Percentiles rank a stretch among this genome's conserved stretches.
phyloP scores from a whole-genome alignment of 2,888 invertebrate species.

The Myopa tessellatipennis region DNA sequence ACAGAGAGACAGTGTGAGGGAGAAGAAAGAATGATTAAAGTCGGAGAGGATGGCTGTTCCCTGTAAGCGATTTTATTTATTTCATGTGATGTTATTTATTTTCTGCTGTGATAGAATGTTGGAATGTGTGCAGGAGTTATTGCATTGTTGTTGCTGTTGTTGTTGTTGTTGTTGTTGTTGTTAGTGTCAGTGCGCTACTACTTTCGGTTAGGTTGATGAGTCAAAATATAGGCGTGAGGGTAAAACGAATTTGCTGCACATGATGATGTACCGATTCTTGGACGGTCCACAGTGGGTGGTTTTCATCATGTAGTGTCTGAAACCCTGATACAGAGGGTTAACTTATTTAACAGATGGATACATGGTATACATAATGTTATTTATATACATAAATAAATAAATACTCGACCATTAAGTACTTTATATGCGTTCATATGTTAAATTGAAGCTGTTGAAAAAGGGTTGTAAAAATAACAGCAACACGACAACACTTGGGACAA shows the following conservation, averaged over 20 bases:
- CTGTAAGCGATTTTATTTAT: slow-evolving; percentile 15
- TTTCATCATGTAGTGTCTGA: background rate
- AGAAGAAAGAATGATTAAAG: background rate
- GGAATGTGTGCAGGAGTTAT: slow-evolving; percentile 12
- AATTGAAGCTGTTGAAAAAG: too few species aligned
- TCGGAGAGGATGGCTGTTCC: background rate
- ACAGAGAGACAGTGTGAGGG: background rate
- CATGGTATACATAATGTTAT: too few species aligned
- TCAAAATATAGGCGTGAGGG: background rate
- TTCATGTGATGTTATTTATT: slow-evolving; percentile 35
- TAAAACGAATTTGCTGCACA: slow-evolving; percentile 2
- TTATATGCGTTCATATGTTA: too few species aligned
- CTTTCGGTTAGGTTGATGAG: background rate
- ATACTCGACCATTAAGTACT: too few species aligned
- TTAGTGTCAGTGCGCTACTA: slow-evolving; percentile 34
- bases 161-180: slow-evolving; percentile 31
- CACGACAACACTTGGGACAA: too few species aligned
- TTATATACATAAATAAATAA: background rate
- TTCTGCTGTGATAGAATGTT: slow-evolving; percentile 22
- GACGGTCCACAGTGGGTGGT: slow-evolving; percentile 1
- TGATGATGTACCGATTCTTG: background rate
- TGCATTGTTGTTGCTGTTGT: slow-evolving; percentile 16
- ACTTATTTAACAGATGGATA: too few species aligned
- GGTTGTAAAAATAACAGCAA: too few species aligned
- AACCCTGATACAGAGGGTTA: background rate